A percentile compares a stretch with the other conserved stretches of the same genome.
phyloP scores from a whole-genome alignment of 2,113 vertebrate species.

The Psittacara wagleri region DNA sequence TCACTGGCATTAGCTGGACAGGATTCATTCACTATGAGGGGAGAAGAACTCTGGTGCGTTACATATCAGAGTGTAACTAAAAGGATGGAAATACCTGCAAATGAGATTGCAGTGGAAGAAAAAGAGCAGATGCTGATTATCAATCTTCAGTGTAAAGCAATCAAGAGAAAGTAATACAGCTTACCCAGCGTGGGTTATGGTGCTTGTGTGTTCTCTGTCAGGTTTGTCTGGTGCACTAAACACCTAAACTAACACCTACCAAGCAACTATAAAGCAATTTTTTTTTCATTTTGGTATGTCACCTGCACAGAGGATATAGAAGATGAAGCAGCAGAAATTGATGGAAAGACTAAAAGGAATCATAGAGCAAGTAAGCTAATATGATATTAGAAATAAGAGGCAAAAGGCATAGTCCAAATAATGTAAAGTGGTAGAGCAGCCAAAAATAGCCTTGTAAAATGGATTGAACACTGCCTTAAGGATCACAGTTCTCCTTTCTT shows the following conservation, averaged over 20 bases:
- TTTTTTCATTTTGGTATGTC: neutral
- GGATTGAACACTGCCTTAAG: neutral
- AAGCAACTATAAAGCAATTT: neutral
- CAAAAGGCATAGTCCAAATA: neutral
- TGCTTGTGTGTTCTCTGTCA: neutral
- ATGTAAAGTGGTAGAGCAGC: neutral
- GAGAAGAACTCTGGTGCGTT: neutral
- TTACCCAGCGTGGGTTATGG: neutral
- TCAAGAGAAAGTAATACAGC: neutral
- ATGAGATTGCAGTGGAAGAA: neutral
- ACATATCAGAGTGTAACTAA: neutral
- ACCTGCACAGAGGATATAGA: neutral
- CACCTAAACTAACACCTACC: neutral
- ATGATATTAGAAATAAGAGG: neutral
- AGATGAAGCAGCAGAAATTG: neutral
- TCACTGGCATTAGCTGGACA: neutral
- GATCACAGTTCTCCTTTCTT: neutral
- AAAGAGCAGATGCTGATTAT: neutral
- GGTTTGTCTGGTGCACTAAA: neutral
- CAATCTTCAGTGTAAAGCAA: neutral
- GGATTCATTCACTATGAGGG: neutral
- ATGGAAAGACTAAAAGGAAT: neutral
- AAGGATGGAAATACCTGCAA: neutral
- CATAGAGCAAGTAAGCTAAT: neutral
- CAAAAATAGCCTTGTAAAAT: neutral